Evolutionary conservation across 2,113 vertebrate species (phyloP), one percentile per base, ranked within the genome.

Genomic region (Leucoraja erinaceus): DNA sequence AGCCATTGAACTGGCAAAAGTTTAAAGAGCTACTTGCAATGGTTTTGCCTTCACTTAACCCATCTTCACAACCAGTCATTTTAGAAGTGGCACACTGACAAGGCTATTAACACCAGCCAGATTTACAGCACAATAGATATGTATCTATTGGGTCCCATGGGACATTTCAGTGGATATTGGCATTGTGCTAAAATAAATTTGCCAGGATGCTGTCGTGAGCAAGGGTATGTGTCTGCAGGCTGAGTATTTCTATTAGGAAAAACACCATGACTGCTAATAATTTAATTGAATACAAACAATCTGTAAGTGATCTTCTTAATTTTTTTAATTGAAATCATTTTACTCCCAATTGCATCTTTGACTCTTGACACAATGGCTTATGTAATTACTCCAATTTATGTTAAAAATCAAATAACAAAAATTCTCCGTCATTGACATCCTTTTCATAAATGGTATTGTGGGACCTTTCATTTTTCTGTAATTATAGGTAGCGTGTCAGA

Each of bases 371-470:
- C 59, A 90, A 54, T 25, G 9, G 33, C 31, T 91, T 70, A 68
- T 74, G 70, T 72, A 72, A 74, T 91, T 33, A 47, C 22, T 91
- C 90, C 90, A 91, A 74, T 91, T 74, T 54, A 72, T 91, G 68
- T 12, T 72, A 47, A 91, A 91, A 72, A 38, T 25, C 22, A 12
- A 72, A 74, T 28, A 5, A 3, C 54, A 72, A 47, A 54, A 74
- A 54, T 91, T 72, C 16, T 72, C n/a, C 68, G 38, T 47, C 54
- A 38, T 11, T 91, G 38, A 38, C 88, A 70, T 91, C 28, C 90
- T 72, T 72, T 91, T 74, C 8, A 72, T 91, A 91, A 70, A 72
- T 47, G 11, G 20, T 11, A 91, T 74, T 25, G 4, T 25, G 18
- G 63, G 70, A 28, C 47, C 20, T 72, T 91, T 91, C 66, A 66